Conservation (phyloP, 2,888 invertebrate genomes). For the Apodemia mormo region DNA sequence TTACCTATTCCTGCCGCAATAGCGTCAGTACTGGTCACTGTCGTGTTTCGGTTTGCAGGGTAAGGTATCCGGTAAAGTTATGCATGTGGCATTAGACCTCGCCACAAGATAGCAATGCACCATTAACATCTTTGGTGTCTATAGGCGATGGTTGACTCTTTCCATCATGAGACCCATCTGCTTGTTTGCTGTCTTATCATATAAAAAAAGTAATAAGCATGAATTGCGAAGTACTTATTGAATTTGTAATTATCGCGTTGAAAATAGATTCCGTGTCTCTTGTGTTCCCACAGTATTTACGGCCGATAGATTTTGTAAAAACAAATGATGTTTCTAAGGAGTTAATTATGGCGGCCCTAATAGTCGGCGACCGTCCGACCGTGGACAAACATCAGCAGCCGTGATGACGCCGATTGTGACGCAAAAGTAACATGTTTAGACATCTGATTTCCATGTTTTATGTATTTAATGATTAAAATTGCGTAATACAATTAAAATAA, state of each 20-base stretch:
- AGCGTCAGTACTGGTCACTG: too few species aligned
- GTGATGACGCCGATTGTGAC: neutral
- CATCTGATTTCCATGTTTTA: neutral
- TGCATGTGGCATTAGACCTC: too few species aligned
- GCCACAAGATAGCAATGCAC: too few species aligned
- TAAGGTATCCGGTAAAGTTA: too few species aligned
- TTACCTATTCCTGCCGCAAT: too few species aligned
- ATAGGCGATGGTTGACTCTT: too few species aligned
- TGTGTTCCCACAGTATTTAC: constrained; percentile 45
- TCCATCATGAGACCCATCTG: too few species aligned
- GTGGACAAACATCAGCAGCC: constrained; percentile 35
- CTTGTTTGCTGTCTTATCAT: too few species aligned
- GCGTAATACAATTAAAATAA: neutral
- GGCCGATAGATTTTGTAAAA: constrained; percentile 49
- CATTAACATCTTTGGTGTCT: too few species aligned
- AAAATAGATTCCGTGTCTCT: constrained; percentile 23
- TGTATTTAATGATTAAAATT: neutral
- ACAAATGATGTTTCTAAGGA: constrained; percentile 54
- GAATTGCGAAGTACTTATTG: neutral
- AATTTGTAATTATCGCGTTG: constrained; percentile 2
- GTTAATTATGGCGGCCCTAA: constrained; percentile 61
- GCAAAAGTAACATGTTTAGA: neutral
- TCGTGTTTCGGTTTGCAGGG: too few species aligned
- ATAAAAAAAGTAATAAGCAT: neutral
- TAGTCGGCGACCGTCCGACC: constrained; percentile 51